Evolutionary conservation across 2,797 vertebrate species (phyloP), one percentile per base, ranked within the genome.

Genomic region (Poecilia gillii): DNA sequence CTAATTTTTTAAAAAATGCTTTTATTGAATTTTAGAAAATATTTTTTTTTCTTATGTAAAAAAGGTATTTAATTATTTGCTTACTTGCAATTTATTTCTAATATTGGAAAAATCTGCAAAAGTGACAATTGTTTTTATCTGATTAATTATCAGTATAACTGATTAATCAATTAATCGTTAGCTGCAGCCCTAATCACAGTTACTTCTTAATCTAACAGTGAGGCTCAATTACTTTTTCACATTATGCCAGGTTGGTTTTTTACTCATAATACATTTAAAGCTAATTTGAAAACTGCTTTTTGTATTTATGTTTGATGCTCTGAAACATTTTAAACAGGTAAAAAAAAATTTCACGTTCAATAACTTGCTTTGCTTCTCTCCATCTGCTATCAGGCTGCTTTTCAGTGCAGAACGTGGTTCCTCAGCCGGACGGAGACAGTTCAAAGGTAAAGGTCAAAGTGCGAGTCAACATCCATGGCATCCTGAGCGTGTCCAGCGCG

Each of bases 361-460:
- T 72, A 76, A 68, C 51, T 14, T 1, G 23, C 23, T 75, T 3
- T 0, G 43, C 77, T 64, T 68, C 31, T 82, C 73, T 64, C 73
- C 72, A 62, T 82, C 47, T 91, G 76, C 81, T 77, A 20, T 74
- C 87, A 97, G 98, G 98, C 80, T 96, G 93, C 88, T 99, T 98
- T 83, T 95, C 96, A 75, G 95, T 99, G 79, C 97, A 99, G 82
- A 97, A 98, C 47, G 97, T 99, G 78, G 94, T 95, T 78, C 96
- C 98, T 9, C 98, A 98, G 72, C 95, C 96, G 0, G 97, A 99
- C 31, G 98, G 98, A 0, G 97, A 98, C 88, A 97, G 95, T 86
- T 97, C 97, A 45, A 99, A 98, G 94, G 97, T 99, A 75, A 99
- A 99, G 85, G 97, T 99, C 73, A 99, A 98, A 94, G 98, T 99